phyloP scores from a whole-genome alignment of 2,797 vertebrate genomes.

The Galago senegalensis region DNA sequence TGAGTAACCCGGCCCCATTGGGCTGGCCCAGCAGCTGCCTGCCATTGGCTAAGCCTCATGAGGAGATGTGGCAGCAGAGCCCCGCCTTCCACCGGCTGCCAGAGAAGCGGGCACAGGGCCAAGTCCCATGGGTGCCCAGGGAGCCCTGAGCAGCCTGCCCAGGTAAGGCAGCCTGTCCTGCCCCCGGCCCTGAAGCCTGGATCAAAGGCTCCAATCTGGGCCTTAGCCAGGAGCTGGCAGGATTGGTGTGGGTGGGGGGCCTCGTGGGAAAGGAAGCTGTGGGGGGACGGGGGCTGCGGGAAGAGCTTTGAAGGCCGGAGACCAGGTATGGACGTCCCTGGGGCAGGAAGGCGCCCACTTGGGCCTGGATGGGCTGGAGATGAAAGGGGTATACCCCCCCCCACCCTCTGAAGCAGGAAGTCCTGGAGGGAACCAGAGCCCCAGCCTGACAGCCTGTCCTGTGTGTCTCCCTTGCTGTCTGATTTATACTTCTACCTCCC shows the following conservation, averaged over 20 bases:
- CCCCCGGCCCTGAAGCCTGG: conserved; percentile 46
- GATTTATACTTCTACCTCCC: conserved; percentile 56
- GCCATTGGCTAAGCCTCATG: conserved; percentile 88
- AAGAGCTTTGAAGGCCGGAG: conserved; percentile 85
- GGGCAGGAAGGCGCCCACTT: conserved; percentile 86
- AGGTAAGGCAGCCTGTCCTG: conserved; percentile 74
- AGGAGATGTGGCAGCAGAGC: conserved; percentile 88
- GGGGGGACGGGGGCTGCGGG: conserved; percentile 43
- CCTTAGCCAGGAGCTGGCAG: conserved; percentile 74
- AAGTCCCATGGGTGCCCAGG: neutral
- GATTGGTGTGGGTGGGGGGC: conserved; percentile 66
- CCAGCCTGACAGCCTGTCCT: conserved; percentile 55
- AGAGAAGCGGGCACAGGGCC: conserved; percentile 10
- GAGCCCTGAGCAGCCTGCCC: conserved; percentile 53
- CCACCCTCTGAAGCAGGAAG: conserved; percentile 80
- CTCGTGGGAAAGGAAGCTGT: conserved; percentile 85
- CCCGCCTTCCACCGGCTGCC: conserved; percentile 72
- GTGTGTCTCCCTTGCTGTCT: conserved; percentile 54
- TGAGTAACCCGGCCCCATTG: conserved; percentile 81
- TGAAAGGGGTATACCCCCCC: conserved; percentile 76
- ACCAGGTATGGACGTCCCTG: conserved; percentile 83
- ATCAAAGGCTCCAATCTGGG: conserved; percentile 83
- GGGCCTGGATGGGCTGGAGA: conserved; percentile 82
- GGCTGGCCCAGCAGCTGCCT: conserved; percentile 25
- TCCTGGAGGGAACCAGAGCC: conserved; percentile 83